These are phyloP conservation scores for Pollachius pollachius DNA, from an alignment of 2,113 vertebrate genomes.

Conservation along the genomic window DNA sequence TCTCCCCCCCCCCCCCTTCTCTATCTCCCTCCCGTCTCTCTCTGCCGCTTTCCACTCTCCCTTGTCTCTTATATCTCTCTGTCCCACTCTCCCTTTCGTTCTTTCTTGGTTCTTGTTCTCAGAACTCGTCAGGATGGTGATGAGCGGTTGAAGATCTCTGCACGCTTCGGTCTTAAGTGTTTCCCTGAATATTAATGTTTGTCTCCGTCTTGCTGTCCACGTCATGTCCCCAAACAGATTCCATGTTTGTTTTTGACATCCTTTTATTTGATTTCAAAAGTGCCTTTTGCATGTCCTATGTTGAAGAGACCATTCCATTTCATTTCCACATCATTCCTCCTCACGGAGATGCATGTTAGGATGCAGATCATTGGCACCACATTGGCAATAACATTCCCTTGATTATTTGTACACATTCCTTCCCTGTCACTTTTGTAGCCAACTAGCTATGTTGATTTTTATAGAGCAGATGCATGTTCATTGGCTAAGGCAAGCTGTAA, in stretches of 20 bases:
- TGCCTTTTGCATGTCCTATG: conserved; percentile 66
- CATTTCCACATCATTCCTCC: conserved; percentile 20
- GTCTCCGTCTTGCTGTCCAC: conserved; percentile 22
- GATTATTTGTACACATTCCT: conserved; percentile 10
- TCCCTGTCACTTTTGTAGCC: conserved; percentile 21
- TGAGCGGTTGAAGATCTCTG: conserved; percentile 80
- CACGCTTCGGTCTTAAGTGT: conserved; percentile 32
- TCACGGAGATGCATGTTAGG: conserved; percentile 13
- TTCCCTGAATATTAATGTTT: conserved; percentile 29
- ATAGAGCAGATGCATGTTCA: conserved; percentile 21
- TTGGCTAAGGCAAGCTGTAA: conserved; percentile 36
- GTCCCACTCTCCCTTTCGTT: neutral
- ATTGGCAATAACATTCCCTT: conserved; percentile 15
- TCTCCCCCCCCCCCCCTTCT: neutral
- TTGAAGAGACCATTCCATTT: conserved; percentile 43
- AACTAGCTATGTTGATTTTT: conserved; percentile 14
- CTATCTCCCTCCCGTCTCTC: conserved; percentile 3
- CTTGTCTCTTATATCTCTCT: conserved; percentile 1
- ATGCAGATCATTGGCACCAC: conserved; percentile 20
- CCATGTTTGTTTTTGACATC: conserved; percentile 22
- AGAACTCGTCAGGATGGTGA: conserved; percentile 92
- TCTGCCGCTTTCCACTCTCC: neutral
- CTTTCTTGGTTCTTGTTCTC: conserved; percentile 26
- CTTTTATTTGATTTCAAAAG: conserved; percentile 53
- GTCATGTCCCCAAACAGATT: conserved; percentile 25